These are phyloP conservation scores for Onchidella celtica DNA, from an alignment of 2,888 invertebrate genomes.

Conservation along the genomic window DNA sequence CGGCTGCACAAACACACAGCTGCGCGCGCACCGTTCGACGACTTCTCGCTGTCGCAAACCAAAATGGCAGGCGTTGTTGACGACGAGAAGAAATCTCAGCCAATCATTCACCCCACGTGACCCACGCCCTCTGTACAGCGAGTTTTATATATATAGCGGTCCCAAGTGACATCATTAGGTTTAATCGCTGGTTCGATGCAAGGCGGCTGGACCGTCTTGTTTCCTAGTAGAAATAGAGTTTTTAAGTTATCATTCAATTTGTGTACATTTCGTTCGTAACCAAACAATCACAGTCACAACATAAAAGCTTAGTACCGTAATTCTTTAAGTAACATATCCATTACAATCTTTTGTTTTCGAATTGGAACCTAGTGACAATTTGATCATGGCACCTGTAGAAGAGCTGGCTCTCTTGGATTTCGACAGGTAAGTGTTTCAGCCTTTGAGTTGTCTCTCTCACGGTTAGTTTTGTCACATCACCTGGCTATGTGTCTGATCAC, in stretches of 20 bases:
- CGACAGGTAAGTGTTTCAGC: slow-evolving; percentile 65
- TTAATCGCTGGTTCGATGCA: slow-evolving; percentile 51
- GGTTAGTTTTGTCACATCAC: no score
- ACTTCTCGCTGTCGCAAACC: background rate
- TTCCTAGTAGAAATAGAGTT: slow-evolving; percentile 26
- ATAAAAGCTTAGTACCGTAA: no score
- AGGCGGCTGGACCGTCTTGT: slow-evolving; percentile 71
- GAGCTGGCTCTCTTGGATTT: slow-evolving; percentile 72
- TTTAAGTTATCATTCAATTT: background rate
- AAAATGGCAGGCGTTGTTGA: background rate
- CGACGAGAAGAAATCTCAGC: slow-evolving; percentile 42
- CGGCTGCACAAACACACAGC: no score
- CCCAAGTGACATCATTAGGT: slow-evolving; percentile 27
- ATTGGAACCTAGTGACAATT: background rate
- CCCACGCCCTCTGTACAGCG: slow-evolving; percentile 5
- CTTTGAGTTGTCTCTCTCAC: slow-evolving; percentile 26
- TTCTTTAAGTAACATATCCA: no score
- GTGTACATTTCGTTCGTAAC: no score
- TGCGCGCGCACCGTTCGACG: no score
- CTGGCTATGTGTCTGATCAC: no score
- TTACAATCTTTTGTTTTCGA: background rate
- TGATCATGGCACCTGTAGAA: slow-evolving; percentile 61
- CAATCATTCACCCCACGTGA: slow-evolving; percentile 54
- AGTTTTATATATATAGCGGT: slow-evolving; percentile 40
- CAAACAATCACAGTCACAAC: no score